These are phyloP conservation scores for Zelostemma sp. DNA, from an alignment of 1,140 invertebrate genomes.

Conservation along the genomic window DNA sequence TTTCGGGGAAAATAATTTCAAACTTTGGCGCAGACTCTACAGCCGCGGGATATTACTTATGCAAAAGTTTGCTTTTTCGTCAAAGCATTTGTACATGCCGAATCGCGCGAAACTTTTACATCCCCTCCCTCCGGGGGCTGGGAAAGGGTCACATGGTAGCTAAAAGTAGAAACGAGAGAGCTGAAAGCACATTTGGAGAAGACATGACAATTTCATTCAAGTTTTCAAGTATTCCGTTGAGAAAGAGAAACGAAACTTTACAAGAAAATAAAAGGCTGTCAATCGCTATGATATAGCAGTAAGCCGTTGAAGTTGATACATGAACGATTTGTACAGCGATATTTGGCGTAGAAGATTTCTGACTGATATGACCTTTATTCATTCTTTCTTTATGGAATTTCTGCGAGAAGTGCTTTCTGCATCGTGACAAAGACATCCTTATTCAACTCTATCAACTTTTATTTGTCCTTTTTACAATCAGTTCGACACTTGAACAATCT, in stretches of 20 bases:
- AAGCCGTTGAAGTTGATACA: background rate
- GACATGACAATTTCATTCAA: conserved; percentile 40
- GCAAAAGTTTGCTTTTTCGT: conserved; percentile 49
- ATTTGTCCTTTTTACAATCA: too few relatives aligned
- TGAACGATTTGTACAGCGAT: background rate
- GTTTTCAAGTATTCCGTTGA: conserved; percentile 32
- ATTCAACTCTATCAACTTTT: background rate
- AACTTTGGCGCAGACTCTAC: conserved; percentile 40
- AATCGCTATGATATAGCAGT: background rate
- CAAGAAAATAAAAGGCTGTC: conserved; percentile 4
- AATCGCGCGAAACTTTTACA: conserved; percentile 47
- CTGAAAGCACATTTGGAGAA: conserved; percentile 38
- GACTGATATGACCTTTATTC: background rate
- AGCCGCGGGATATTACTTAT: conserved; percentile 45
- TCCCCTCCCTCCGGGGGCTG: conserved; percentile 31
- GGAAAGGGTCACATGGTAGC: conserved; percentile 46
- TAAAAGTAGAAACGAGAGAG: conserved; percentile 40
- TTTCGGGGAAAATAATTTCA: conserved; percentile 36
- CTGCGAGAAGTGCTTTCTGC: background rate
- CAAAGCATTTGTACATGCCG: conserved; percentile 43
- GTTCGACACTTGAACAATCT: too few relatives aligned
- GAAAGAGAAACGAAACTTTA: conserved; percentile 29
- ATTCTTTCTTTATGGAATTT: background rate
- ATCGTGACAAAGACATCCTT: too few relatives aligned
- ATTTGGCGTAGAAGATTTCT: background rate